Evolutionary conservation across 2,888 invertebrate genomes (phyloP), one percentile per base, ranked within the genome.

Genomic region (Clepsis dumicolana): DNA sequence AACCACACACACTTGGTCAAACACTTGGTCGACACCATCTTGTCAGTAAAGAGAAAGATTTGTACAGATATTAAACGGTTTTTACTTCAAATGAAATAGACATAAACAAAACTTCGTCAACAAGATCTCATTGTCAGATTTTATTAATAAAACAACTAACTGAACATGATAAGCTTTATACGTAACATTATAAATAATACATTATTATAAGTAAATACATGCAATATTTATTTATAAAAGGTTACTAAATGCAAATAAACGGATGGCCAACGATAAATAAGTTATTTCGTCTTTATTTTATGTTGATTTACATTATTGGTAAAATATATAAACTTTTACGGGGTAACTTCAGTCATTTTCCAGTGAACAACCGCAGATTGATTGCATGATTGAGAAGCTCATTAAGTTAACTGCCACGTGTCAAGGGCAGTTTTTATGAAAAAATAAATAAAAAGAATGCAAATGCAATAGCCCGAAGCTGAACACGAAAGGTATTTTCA

Each of bases 201-300:
- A n/a, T n/a, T n/a, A n/a, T n/a, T n/a, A n/a, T n/a, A n/a, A n/a
- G n/a, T n/a, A n/a, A n/a, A n/a, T n/a, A 41, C 3, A 41, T 3
- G 16, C 38, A 41, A n/a, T n/a, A n/a, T 41, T 44, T n/a, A n/a
- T 10, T 44, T 44, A 44, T 18, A 44, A 44, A 18, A 2, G 18
- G 18, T 44, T 18, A 18, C 7, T 44, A 44, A 41, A 44, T 44
- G 44, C 44, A 44, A 44, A 44, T 44, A 44, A 44, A 44, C 18
- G 16, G 44, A 10, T 44, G 18, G 44, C 18, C 18, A 1, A 10
- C 44, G 44, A 44, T 44, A 44, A 44, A 44, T 44, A 44, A 44
- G 7, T 44, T 44, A 44, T 44, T 44, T 18, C 44, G 8, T 18
- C 1, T 18, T 44, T 44, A 44, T 44, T 44, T 44, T 41, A 41